Conservation (phyloP, 30 jellyfish, hydroid and myxozoan genomes). For the Sanderia malayensis region DNA sequence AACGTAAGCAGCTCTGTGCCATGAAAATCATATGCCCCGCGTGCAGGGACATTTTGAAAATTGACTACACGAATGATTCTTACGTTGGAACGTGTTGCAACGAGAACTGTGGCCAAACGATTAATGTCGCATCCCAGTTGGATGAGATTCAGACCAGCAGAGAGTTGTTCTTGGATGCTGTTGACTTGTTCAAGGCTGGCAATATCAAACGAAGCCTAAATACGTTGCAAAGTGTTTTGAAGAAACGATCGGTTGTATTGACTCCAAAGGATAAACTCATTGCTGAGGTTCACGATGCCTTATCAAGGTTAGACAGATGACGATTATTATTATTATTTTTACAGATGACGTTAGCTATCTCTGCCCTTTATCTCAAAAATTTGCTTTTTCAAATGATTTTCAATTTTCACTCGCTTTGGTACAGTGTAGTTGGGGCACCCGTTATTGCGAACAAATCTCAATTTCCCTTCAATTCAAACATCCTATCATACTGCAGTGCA, state of each 20-base stretch:
- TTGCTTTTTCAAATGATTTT: no score
- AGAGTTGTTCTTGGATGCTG: slow-evolving; percentile 64
- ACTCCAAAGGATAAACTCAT: slow-evolving; percentile 36
- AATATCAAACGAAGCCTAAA: slow-evolving; percentile 43
- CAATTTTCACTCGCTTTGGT: no score
- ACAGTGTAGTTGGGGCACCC: no score
- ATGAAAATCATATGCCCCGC: slow-evolving; percentile 43
- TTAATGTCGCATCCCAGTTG: slow-evolving; percentile 27
- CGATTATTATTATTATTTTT: no score
- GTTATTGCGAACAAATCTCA: no score
- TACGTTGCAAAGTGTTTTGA: slow-evolving; percentile 45
- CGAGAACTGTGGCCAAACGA: slow-evolving; percentile 35
- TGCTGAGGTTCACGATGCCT: slow-evolving; percentile 77
- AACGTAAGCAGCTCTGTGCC: slow-evolving; percentile 54
- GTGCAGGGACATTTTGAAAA: slow-evolving; percentile 49
- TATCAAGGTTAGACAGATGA: slow-evolving; percentile 57
- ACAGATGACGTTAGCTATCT: no score
- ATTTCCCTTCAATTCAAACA: no score
- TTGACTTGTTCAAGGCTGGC: slow-evolving; percentile 49
- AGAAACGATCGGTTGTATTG: slow-evolving; percentile 43
- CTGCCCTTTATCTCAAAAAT: no score
- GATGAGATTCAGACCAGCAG: slow-evolving; percentile 40
- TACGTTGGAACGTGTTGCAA: slow-evolving; percentile 46
- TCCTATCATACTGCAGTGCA: no score
- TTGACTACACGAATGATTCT: slow-evolving; percentile 21